Base-by-base conservation (phyloP, 1,140 invertebrate species). In the Drosophila sproati region DNA sequence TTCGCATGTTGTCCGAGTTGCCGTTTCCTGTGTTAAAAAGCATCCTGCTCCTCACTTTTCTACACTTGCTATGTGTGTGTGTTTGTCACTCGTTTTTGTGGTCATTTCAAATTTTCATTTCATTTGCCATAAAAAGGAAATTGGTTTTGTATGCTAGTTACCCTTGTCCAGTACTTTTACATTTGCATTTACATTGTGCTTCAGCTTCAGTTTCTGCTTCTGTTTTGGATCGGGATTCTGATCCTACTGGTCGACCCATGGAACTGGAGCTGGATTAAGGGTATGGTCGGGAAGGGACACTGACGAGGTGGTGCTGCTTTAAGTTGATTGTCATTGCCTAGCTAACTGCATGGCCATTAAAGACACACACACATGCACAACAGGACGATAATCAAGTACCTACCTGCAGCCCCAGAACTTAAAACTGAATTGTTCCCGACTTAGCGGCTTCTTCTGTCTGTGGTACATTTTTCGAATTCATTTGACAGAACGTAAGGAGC, bases 71-170 rank as follows among this genome's bases (percentile, higher is more conserved):
- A 29, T 32, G 10, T 51, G 12, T 51, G 45, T 77, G 63, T 73
- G 62, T 68, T 55, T 77, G 70, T 77, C 69, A 77, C 56, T 62
- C 63, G 74, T 79, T 85, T 85, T 85, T 88, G 85, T 88, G 83
- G 83, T 88, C 83, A 88, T 88, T 88, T 88, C 85, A 88, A 88
- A 89, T 88, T 88, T 88, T 88, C 83, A 88, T 88, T 88, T 88
- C 83, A 89, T 89, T 88, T 88, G 85, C 85, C 83, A 89, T 88
- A 88, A 88, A 88, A 88, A 88, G 83, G 83, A 88, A 88, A 88
- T 88, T 88, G 83, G 83, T 89, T 88, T 88, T 71, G 85, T 89
- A 80, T 87, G 83, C 80, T 77, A 78, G 81, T 86, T 85, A 77
- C 66, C 79, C 70, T 66, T 70, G 68, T 52, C 64, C 75, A 60